phyloP scores from a whole-genome alignment of 2,797 vertebrate genomes.

The Parotocinclus haroldoi region DNA sequence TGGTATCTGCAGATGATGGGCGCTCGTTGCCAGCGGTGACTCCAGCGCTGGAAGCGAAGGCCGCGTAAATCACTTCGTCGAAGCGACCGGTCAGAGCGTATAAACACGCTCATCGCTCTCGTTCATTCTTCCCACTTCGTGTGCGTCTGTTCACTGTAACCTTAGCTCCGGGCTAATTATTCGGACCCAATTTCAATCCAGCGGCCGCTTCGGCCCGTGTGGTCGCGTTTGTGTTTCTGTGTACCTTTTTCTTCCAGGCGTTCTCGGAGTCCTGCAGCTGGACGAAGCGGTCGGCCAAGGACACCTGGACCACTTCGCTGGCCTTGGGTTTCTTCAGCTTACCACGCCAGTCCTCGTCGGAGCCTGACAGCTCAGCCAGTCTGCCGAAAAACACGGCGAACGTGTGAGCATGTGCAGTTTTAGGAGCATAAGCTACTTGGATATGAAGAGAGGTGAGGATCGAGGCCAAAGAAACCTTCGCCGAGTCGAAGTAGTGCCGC shows the following conservation, averaged over 20 bases:
- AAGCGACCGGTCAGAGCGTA: too few relatives aligned
- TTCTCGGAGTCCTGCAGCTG: conserved; percentile 72
- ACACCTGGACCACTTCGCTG: conserved; percentile 50
- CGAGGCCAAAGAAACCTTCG: too few relatives aligned
- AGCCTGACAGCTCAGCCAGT: conserved; percentile 54
- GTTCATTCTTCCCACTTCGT: background rate
- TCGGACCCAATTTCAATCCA: conserved; percentile 12
- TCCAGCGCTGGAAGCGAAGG: too few relatives aligned
- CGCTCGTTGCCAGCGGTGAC: background rate
- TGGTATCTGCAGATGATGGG: background rate
- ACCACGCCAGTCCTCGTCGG: conserved; percentile 53
- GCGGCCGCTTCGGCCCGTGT: conserved; percentile 2
- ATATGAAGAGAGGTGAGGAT: too few relatives aligned
- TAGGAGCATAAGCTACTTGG: too few relatives aligned
- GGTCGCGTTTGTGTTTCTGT: conserved; percentile 8
- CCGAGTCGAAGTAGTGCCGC: too few relatives aligned
- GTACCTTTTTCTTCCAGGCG: conserved; percentile 76
- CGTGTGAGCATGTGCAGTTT: too few relatives aligned
- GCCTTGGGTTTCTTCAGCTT: conserved; percentile 55
- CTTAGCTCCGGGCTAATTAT: conserved; percentile 22
- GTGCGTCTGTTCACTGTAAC: conserved; percentile 5
- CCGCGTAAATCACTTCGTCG: too few relatives aligned
- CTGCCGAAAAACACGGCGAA: conserved; percentile 43
- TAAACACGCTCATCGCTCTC: too few relatives aligned
- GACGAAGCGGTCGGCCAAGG: conserved; percentile 68